phyloP scores from a whole-genome alignment of 2,113 vertebrate genomes.

The Labeo rohita region DNA sequence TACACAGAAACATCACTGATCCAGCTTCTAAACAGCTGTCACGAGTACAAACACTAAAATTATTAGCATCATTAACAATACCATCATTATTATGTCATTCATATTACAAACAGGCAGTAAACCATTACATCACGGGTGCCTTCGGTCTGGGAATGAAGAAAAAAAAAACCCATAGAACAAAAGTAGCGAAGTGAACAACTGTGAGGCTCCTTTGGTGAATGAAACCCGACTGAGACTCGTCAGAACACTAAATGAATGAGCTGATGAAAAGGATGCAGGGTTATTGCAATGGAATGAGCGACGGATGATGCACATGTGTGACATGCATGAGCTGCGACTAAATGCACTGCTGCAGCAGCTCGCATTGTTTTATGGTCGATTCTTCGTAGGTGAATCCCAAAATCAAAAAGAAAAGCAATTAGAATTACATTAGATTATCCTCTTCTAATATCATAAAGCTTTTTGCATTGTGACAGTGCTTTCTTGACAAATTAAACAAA shows the following conservation, averaged over 20 bases:
- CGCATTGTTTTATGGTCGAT: background rate
- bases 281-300: background rate
- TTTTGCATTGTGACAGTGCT: background rate
- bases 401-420: background rate
- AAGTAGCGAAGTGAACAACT: conserved; percentile 57
- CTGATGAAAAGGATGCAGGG: conserved; percentile 8
- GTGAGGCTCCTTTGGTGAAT: background rate
- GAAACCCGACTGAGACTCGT: background rate
- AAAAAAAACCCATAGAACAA: background rate
- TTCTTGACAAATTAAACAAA: background rate
- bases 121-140: background rate
- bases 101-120: conserved; percentile 23
- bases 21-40: conserved; percentile 70
- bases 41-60: conserved; percentile 59
- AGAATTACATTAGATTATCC: background rate
- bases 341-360: background rate
- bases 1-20: conserved; percentile 67
- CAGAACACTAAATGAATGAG: background rate
- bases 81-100: conserved; percentile 68
- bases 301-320: background rate
- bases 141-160: conserved; percentile 12
- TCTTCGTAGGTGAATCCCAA: background rate
- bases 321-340: background rate
- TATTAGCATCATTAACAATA: conserved; percentile 35
- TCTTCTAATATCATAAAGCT: background rate